phyloP scores from a whole-genome alignment of 2,113 vertebrate species.

The Arenaria interpres region DNA sequence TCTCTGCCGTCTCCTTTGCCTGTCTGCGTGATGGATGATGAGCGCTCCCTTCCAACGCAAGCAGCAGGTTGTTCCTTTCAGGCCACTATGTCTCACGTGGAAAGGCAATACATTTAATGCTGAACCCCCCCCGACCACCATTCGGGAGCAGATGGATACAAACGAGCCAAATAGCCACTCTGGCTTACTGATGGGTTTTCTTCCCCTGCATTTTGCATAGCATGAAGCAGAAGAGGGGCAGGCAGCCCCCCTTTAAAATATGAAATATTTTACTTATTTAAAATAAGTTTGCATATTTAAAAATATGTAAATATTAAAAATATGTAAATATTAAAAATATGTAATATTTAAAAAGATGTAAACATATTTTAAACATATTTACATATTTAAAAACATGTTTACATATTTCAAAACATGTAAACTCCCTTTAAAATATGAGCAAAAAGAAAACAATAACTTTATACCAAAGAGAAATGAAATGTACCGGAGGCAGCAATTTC shows the following conservation, averaged over 20 bases:
- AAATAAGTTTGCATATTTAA: too few relatives aligned
- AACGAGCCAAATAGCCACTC: background rate
- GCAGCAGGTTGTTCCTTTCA: background rate
- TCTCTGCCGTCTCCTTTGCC: background rate
- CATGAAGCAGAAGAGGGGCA: background rate
- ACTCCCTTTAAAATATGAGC: background rate
- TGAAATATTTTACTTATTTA: background rate
- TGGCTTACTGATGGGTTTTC: background rate
- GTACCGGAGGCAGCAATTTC: background rate
- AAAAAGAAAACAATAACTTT: background rate
- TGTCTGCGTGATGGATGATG: background rate
- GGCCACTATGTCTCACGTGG: background rate
- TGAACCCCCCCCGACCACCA: background rate
- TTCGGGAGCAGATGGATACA: background rate
- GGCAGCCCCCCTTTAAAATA: background rate
- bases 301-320: too few relatives aligned
- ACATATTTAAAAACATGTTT: too few relatives aligned
- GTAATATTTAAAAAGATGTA: too few relatives aligned
- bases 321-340: too few relatives aligned
- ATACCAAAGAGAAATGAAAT: background rate
- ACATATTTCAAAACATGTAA: background rate
- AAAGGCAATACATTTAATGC: background rate
- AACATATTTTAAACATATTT: too few relatives aligned
- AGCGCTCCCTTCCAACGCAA: background rate
- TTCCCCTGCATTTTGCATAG: background rate